Base-by-base conservation (phyloP, 1,140 invertebrate genomes). In the Drosophila athabasca region DNA sequence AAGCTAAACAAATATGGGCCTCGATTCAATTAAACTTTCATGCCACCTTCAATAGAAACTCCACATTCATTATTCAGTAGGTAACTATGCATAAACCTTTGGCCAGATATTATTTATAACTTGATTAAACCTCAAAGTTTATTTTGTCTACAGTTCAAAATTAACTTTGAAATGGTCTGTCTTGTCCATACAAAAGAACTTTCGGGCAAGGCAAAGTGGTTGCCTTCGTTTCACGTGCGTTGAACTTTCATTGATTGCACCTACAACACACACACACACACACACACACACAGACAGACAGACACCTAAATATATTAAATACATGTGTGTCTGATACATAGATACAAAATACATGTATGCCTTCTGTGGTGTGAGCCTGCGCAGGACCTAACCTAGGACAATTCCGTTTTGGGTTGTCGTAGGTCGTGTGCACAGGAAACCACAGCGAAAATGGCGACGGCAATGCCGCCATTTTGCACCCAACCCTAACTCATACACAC, bases 221-320 rank as follows among this genome's bases (percentile, higher is more conserved):
- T 64, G 15, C 48, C 49, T 54, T 75, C n/a, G 39, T 62, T 46
- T 46, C 64, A 51, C 82, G 82, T 49, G 50, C 82, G 82, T 87
- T 85, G 82, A 85, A 85, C 82, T 74, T 57, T 87, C 74, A 85
- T 87, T 81, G 82, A 81, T 85, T 85, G 35, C 55, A 43, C 43
- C 44, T 17, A 45, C 17, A 54, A 22, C 31, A 17, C 19, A 29
- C 26, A 41, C 24, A 72, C 24, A 51, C 19, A 50, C 6, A 41
- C 59, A 60, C 41, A 58, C 54, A 70, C 43, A 45, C 26, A 43
- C 7, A 17, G 24, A n/a, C n/a, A n/a, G n/a, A n/a, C n/a, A n/a
- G n/a, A n/a, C n/a, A n/a, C n/a, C n/a, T n/a, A n/a, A n/a, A 7
- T 39, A 15, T 48, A n/a, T 22, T 17, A 46, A 39, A 13, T 13